phyloP scores from a whole-genome alignment of 2,113 vertebrate genomes.

The Bubo scandiacus region DNA sequence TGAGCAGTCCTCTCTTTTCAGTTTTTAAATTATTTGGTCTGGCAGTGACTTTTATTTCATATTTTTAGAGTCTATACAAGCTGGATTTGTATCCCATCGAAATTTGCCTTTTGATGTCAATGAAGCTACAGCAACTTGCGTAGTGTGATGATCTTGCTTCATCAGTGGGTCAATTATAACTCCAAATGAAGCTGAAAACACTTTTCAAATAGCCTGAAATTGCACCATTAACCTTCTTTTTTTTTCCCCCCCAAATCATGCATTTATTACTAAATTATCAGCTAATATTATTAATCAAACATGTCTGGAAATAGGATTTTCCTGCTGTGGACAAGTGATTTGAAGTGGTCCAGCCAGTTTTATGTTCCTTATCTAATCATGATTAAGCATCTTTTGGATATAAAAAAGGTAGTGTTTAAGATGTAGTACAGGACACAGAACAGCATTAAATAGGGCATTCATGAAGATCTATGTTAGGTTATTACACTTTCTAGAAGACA shows the following conservation, averaged over 20 bases:
- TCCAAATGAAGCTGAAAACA: not conserved
- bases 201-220: not conserved
- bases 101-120: not conserved
- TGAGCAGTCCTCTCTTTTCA: not conserved
- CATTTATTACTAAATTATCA: not conserved
- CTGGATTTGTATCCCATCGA: not conserved
- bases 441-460: not conserved
- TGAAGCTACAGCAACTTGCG: not conserved
- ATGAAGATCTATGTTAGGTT: not conserved
- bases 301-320: not conserved
- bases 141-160: not conserved
- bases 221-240: not conserved
- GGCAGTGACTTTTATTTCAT: not conserved
- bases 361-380: not conserved
- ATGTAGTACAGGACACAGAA: not conserved
- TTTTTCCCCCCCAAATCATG: not conserved
- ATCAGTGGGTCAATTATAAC: not conserved
- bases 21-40: slow-evolving; percentile 37
- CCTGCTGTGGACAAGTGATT: not conserved
- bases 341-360: not conserved
- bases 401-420: not conserved
- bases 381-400: not conserved
- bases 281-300: not conserved
- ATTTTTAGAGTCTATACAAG: not conserved
- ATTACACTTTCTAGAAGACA: not conserved